These are phyloP conservation scores for Vespertilio murinus DNA, from an alignment of 2,797 vertebrate species.

Conservation along the genomic window DNA sequence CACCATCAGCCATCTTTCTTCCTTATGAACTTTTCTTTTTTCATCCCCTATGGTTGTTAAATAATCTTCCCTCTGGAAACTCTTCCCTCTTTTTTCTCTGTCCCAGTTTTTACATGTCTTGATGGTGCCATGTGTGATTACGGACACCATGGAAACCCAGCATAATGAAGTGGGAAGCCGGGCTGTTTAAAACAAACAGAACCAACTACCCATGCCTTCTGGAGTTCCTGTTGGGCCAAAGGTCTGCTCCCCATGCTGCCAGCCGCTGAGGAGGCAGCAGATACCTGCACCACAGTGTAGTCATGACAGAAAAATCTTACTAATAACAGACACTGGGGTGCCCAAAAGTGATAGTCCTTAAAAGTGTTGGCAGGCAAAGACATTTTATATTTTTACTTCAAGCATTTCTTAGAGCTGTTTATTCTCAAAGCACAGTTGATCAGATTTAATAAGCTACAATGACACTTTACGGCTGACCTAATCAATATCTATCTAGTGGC, in stretches of 20 bases:
- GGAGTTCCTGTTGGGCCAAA: conserved; percentile 12
- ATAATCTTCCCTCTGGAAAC: conserved; percentile 40
- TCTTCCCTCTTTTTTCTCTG: not conserved
- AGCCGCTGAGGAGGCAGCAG: not conserved
- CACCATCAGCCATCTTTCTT: not conserved
- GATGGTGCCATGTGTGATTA: not conserved
- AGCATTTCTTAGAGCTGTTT: not conserved
- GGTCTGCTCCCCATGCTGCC: not conserved
- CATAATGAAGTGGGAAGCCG: conserved; percentile 54
- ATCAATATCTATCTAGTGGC: not conserved
- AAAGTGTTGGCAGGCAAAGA: not conserved
- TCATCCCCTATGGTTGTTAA: not conserved
- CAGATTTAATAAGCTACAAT: not conserved
- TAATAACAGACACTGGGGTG: not conserved
- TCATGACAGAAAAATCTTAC: not conserved
- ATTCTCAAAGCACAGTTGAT: not conserved
- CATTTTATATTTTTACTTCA: not conserved
- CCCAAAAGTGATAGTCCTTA: not conserved
- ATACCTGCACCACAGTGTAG: not conserved
- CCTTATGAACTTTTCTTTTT: not conserved
- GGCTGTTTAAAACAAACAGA: conserved; percentile 17
- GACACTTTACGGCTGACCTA: not conserved
- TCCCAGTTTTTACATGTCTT: not conserved
- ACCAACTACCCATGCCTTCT: not conserved
- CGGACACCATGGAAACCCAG: conserved; percentile 27